Evolutionary conservation across 2,797 vertebrate species (phyloP), one percentile per base, ranked within the genome.

Genomic region (Leucoraja ocellata): DNA sequence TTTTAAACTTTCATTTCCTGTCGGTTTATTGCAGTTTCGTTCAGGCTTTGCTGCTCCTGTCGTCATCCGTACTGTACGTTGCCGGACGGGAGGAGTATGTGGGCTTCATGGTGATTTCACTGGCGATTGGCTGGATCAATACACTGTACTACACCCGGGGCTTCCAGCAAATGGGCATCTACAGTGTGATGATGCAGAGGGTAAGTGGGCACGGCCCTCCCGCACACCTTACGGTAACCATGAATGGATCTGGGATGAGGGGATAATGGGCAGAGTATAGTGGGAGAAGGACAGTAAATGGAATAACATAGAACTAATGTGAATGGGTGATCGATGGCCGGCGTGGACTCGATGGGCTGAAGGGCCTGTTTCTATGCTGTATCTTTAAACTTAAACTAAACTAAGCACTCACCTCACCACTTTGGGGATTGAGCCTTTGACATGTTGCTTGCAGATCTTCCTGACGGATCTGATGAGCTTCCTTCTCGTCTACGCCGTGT

Each of bases 381-480:
- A 54, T 54, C 4, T 54, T 54, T 54, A 54, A 54, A 54, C 46
- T 5, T 54, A 54, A 54, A 54, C 46, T 54, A 5, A 54, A 61
- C 25, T 1, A 11, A 28, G 46, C 32, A 10, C 23, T 7, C 73
- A 4, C 23, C 32, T n/a, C 14, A 14, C 14, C 32, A n/a, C 32
- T 74, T 91, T 28, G 21, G 0, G 4, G 36, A 46, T 11, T 93
- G 93, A 95, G 95, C 68, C n/a, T 21, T 68, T 36, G 8, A 8
- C 36, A 32, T 88, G 14, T 68, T 88, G 28, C 6, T 16, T 96
- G 84, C 93, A 99, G 99, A 98, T 98, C 94, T 98, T 99, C 94
- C 95, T 99, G 94, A 95, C 97, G 21, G 98, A 99, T 94, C 97
- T 99, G 93, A 94, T 98, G 93, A 98, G 97, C 63, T 99, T 99